Base-by-base conservation (phyloP, 1,140 invertebrate species). In the Gerris buenoi region DNA sequence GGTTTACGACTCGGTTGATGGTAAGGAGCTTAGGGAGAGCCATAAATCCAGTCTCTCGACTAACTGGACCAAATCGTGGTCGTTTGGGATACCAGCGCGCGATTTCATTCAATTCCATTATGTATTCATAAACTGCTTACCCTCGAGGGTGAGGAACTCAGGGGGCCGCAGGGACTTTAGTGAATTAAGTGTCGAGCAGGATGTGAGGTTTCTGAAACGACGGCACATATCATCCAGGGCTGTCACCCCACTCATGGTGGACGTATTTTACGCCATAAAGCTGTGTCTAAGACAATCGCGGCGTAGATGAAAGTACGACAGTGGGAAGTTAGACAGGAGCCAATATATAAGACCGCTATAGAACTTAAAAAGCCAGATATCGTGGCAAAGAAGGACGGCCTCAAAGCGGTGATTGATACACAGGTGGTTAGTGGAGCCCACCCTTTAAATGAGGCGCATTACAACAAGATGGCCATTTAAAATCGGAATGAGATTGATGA, bases 181-280 rank as follows among this genome's bases (percentile, higher is more conserved):
- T 25, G n/a, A 13, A 28, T 56, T 1, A 27, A 23, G 22, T 78
- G 76, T 68, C 67, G 76, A 29, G 74, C 76, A 1, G 74, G 75
- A 0, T 77, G 75, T 70, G 0, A 25, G 1, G n/a, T n/a, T 5
- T 68, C 60, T 25, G 76, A 79, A 64, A 78, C 77, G 0, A 67
- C 73, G 0, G 72, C 73, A 22, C 78, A 79, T 58, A 68, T 74
- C 14, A 70, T 79, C 2, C 76, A 79, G 65, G 64, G 65, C 2
- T 80, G 78, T 66, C 68, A 68, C 27, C 58, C 76, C 57, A 76
- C 76, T 0, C 76, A 78, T 67, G 73, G 73, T 18, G 72, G 72
- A 2, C 68, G 75, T 0, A 73, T 78, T n/a, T 26, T 69, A 14
- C 69, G 76, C 10, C 77, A 79, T 27, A 61, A 76, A 67, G 70